Evolutionary conservation across 2,797 vertebrate species (phyloP).

Genomic region (Ctenochaetus hawaiiensis): DNA sequence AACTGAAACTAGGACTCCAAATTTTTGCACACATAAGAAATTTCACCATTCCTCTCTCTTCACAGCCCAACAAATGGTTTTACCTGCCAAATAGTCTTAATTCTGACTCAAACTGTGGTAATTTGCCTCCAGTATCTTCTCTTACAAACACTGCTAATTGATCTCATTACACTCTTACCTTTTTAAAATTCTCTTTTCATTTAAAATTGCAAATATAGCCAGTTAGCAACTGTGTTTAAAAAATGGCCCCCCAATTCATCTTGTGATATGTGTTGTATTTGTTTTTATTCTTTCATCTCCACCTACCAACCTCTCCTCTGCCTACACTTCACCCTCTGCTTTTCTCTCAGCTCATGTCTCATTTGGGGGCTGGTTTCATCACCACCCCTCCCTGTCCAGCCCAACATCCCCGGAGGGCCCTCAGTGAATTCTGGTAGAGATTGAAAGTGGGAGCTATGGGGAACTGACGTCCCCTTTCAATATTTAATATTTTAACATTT

Average conservation of each 20-base stretch:
- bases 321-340: constrained; percentile 26
- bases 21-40: constrained; percentile 5
- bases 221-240: no score
- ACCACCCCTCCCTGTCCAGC: constrained; percentile 52
- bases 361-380: constrained; percentile 70
- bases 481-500: constrained; percentile 82
- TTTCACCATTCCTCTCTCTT: neutral
- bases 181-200: no score
- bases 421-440: constrained; percentile 59
- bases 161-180: neutral
- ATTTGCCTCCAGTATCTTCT: constrained; percentile 16
- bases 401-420: constrained; percentile 56
- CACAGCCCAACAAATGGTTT: constrained; percentile 1
- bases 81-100: neutral
- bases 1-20: neutral
- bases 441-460: constrained; percentile 71
- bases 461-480: constrained; percentile 67
- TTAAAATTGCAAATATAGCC: no score
- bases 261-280: constrained; percentile 5
- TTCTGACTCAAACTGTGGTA: constrained; percentile 1
- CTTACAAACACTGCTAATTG: constrained; percentile 14
- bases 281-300: constrained; percentile 31
- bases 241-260: neutral
- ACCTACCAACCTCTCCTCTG: constrained; percentile 22
- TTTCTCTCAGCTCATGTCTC: constrained; percentile 57